Base-by-base conservation (phyloP, 2,888 invertebrate species). In the Campoplex capitator region DNA sequence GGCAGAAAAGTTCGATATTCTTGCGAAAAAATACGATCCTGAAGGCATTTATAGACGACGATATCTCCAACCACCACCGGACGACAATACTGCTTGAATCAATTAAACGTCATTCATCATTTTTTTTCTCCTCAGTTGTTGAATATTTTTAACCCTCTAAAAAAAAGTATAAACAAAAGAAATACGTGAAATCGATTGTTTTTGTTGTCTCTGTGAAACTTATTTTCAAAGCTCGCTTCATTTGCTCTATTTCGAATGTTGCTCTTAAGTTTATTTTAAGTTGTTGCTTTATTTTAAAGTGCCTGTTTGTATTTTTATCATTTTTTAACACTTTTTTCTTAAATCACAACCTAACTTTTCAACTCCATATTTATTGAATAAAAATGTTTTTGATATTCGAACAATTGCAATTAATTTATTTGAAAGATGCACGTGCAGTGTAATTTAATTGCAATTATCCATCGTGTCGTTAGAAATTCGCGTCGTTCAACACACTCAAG, bases 11-110 rank as follows among this genome's bases (percentile, higher is more conserved):
- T 92, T 91, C 77, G 85, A 90, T 70, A 88, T 87, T 38, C 91
- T 92, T 23, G 91, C 91, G 35, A 89, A 85, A 23, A 90, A 88
- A 74, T 92, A 90, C 76, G 92, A 92, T 79, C 91, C 92, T 3
- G 78, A 89, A 13, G 90, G 91, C 38, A 89, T 86, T 70, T 92
- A 92, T 71, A 88, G 91, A 75, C 85, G 80, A 32, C 89, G 88
- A 81, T 92, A 92, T 86, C 78, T 91, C 32, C 88, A 91, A 74
- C 85, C 88, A 56, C 79, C 89, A 56, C 83, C 89, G 8, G 89
- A 90, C 13, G 87, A 91, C 78, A 79, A 86, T 71, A 81, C 38
- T n/a, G 77, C 84, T 48, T 82, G 65, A 67, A 86, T 67, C 16
- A 16, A 28, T 67, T 16, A 28, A 74, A 23, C 18, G 28, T 54